Base-by-base conservation (phyloP, 2,888 invertebrate species). In the Brachyopa scutellaris region DNA sequence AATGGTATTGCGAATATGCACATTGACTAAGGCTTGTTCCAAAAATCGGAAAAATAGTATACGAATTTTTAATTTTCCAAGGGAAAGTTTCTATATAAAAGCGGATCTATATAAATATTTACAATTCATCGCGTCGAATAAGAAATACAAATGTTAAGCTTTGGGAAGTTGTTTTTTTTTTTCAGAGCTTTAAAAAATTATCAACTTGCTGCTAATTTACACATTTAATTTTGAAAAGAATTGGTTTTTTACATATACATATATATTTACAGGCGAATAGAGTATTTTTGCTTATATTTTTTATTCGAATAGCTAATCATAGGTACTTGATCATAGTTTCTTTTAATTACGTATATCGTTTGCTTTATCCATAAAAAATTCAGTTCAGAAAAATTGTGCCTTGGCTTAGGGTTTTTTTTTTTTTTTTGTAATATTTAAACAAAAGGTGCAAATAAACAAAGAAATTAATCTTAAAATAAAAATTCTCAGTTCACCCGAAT, bases 311-410 rank as follows among this genome's bases (percentile, higher is more conserved):
- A 69, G 78, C 78, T 83, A 67, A 84, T 69, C 38, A 73, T 79
- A 84, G 84, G 84, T 79, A 84, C 74, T 72, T 79, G 57, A 84
- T 84, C 76, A 84, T 84, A 85, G 79, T 85, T 78, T 79, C 47
- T 76, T 78, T n/a, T 80, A 76, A 85, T 85, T 85, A 85, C 85
- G 85, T 85, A 85, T 85, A 85, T 85, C 85, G 85, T 85, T 78
- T 84, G 66, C 31, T 36, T 49, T 77, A 62, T 76, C 66, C 64
- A 72, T 66, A 74, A 19, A 74, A 76, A 66, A 61, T 53, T 82
- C 77, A 82, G 77, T 72, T 80, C 69, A 64, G 62, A 80, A 64
- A 31, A 29, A 45, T 36, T 42, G n/a, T 69, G 51, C 61, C 19
- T 69, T 69, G 67, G 73, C 59, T 53, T 33, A 26, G 15, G 9